Evolutionary conservation across 2,113 vertebrate genomes (phyloP).

Genomic region (Leptobrachium ailaonicum): DNA sequence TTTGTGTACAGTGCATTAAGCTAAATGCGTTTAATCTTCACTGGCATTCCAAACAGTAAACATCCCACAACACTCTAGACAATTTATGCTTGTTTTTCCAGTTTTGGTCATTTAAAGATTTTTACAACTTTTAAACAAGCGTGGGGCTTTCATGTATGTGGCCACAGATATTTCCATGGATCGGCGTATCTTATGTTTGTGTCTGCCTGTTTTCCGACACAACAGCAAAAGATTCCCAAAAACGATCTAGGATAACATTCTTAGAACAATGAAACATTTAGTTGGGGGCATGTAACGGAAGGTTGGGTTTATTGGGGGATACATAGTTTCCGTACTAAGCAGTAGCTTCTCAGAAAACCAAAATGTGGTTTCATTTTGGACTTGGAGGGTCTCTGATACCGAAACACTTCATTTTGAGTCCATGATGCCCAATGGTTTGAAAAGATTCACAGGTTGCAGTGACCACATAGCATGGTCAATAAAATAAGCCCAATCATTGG

Average conservation of each 20-base stretch:
- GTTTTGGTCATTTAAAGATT: conserved; percentile 27
- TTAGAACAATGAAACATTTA: conserved; percentile 2
- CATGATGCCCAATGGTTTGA: not conserved
- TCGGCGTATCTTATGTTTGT: not conserved
- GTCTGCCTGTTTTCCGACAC: not conserved
- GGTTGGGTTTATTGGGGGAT: not conserved
- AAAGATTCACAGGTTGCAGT: not conserved
- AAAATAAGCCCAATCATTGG: no score
- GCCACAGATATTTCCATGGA: conserved; percentile 21
- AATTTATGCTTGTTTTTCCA: conserved; percentile 7
- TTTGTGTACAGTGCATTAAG: conserved; percentile 37
- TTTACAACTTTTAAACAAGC: conserved; percentile 13
- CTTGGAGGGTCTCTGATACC: not conserved
- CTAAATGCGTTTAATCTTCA: conserved; percentile 41
- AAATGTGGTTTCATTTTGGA: not conserved
- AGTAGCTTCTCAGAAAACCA: not conserved
- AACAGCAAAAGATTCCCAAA: not conserved
- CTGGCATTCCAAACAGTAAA: conserved; percentile 40
- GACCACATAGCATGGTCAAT: not conserved
- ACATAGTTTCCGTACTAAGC: not conserved
- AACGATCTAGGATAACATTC: not conserved
- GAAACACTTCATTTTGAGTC: not conserved
- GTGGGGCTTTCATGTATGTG: conserved; percentile 1
- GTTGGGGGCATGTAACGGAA: not conserved
- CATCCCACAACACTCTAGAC: conserved; percentile 17